A percentile compares a stretch with the other conserved stretches of the same genome.
Conservation (phyloP, 2,113 vertebrate species). For the Semnornis frantzii region DNA sequence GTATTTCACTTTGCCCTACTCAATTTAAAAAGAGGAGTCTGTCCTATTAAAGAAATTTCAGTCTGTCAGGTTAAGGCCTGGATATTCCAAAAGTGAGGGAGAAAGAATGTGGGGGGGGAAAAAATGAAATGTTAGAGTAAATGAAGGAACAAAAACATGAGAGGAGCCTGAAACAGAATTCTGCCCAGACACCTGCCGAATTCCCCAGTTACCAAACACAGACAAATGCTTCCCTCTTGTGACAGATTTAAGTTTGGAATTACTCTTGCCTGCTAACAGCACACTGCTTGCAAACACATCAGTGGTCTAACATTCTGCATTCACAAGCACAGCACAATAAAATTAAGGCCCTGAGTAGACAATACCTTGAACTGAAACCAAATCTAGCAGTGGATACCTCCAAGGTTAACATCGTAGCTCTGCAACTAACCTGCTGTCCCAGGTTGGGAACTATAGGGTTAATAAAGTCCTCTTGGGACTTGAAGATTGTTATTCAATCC, state of each 20-base stretch:
- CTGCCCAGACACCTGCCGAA: not conserved
- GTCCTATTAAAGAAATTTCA: too few relatives aligned
- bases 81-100: not conserved
- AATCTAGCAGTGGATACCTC: not conserved
- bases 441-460: too few relatives aligned
- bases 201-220: not conserved
- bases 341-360: not conserved
- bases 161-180: not conserved
- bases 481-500: too few relatives aligned
- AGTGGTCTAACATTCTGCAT: fast-evolving
- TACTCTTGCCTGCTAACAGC: not conserved
- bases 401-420: not conserved
- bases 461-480: too few relatives aligned
- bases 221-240: constrained; percentile 64
- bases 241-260: constrained; percentile 55
- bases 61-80: not conserved
- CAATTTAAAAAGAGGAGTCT: too few relatives aligned
- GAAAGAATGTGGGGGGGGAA: not conserved
- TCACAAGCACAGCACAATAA: not conserved
- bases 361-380: not conserved
- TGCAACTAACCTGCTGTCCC: not conserved
- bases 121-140: not conserved
- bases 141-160: not conserved
- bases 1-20: too few relatives aligned
- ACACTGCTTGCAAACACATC: not conserved